Conservation (phyloP, 2,113 vertebrate species). For the Gasterosteus nipponicus region DNA sequence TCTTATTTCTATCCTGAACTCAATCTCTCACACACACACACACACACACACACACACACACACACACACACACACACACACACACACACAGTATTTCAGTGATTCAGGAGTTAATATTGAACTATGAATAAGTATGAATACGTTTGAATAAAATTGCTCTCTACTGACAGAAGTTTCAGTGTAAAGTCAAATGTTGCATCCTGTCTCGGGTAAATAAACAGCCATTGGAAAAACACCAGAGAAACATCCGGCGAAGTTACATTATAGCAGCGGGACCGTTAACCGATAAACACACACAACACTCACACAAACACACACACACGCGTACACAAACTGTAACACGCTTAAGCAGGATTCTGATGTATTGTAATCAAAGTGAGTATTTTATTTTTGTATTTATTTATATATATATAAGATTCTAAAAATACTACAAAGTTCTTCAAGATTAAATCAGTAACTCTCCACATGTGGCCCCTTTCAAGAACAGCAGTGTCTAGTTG, state of each 20-base stretch:
- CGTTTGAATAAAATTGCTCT: conserved; percentile 42
- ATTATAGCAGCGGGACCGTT: neutral
- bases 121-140: conserved; percentile 23
- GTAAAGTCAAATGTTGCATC: conserved; percentile 37
- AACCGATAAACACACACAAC: neutral
- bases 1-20: neutral
- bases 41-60: conserved; percentile 42
- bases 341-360: neutral
- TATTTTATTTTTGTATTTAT: neutral
- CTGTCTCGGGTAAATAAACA: conserved; percentile 77
- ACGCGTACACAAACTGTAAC: neutral
- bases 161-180: conserved; percentile 19
- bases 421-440: neutral
- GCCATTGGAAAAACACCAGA: conserved; percentile 57
- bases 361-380: neutral
- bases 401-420: neutral
- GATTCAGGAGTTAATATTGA: conserved; percentile 66
- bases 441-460: neutral
- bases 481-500: neutral
- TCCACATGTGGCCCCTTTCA: neutral
- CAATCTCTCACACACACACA: conserved; percentile 32
- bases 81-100: neutral
- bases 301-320: conserved; percentile 4
- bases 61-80: conserved; percentile 45
- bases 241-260: conserved; percentile 48